Evolutionary conservation across 1,140 invertebrate genomes (phyloP).

Genomic region (Pantala flavescens): DNA sequence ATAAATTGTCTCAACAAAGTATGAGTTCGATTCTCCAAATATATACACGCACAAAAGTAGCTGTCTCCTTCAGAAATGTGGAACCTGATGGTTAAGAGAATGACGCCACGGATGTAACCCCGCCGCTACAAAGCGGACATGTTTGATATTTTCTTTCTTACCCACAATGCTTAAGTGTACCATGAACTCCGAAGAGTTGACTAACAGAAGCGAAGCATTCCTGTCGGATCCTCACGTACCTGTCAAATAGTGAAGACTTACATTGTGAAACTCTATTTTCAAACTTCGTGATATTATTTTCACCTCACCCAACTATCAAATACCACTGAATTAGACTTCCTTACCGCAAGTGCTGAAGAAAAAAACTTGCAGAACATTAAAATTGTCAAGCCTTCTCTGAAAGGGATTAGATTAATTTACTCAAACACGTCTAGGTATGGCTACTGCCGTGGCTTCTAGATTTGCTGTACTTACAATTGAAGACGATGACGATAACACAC

Average conservation of each 20-base stretch:
- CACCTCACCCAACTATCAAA: no score
- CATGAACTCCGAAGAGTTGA: neutral
- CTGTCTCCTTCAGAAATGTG: neutral
- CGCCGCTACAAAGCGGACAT: constrained; percentile 6
- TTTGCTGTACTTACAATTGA: constrained; percentile 49
- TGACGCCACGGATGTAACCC: constrained; percentile 6
- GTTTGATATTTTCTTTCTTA: neutral
- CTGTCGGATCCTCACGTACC: no score
- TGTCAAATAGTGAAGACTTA: no score
- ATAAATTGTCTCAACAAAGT: neutral
- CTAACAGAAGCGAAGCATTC: neutral
- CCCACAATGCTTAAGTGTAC: neutral
- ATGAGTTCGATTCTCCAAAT: neutral
- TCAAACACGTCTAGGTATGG: constrained; percentile 26
- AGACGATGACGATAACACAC: constrained; percentile 39
- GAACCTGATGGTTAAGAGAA: neutral
- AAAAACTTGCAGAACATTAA: no score
- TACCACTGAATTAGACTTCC: no score
- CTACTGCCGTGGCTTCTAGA: constrained; percentile 45
- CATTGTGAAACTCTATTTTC: no score
- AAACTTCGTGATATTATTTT: no score
- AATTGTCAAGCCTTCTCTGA: no score
- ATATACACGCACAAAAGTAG: neutral
- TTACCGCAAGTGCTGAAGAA: no score
- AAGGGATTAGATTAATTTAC: no score